Evolutionary conservation across 2,888 invertebrate species (phyloP), one percentile per base, ranked within the genome.

Genomic region (Mythimna impura): DNA sequence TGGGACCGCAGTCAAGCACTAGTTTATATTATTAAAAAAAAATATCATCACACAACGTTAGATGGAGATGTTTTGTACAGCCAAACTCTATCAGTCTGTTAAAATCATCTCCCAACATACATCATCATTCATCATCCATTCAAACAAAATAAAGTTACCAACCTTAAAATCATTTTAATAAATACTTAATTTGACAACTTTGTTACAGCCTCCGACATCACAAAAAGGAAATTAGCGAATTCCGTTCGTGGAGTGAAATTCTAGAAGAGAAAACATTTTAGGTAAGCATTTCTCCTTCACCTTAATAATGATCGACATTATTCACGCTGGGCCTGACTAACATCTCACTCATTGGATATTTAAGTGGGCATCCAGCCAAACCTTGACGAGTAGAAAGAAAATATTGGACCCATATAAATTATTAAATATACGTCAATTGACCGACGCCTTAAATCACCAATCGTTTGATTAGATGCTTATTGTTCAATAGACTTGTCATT

Each of bases 331-430:
- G 34, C 20, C 43, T 54, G 47, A 78, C 52, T 78, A 61, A 54
- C 54, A 78, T 55, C 36, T 22, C 22, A 76, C 30, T 30, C 61
- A 58, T 58, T 40, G 43, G 25, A 22, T 78, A 61, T 71, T 77
- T 66, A 80, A 55, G 17, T 74, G 80, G 80, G 75, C 80, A 80
- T 80, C 43, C 20, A 75, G 81, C 66, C 76, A 66, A 80, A 55
- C 73, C 61, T 71, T 72, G 62, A 62, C 7, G 50, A 66, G 40
- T 43, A 76, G 60, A 76, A 66, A 76, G 50, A 80, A 80, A 76
- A 30, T 34, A 54, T 80, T 80, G 50, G 60, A 61, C 52, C 43
- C 57, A 47, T 17, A 47, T 47, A 47, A 47, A 47, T 36, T 47
- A 47, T 47, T 47, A 80, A 75, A 77, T 80, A 76, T 43, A 65